Evolutionary conservation across 1,140 invertebrate species (phyloP), one percentile per base, ranked within the genome.

Genomic region (Lordiphosa clarofinis): DNA sequence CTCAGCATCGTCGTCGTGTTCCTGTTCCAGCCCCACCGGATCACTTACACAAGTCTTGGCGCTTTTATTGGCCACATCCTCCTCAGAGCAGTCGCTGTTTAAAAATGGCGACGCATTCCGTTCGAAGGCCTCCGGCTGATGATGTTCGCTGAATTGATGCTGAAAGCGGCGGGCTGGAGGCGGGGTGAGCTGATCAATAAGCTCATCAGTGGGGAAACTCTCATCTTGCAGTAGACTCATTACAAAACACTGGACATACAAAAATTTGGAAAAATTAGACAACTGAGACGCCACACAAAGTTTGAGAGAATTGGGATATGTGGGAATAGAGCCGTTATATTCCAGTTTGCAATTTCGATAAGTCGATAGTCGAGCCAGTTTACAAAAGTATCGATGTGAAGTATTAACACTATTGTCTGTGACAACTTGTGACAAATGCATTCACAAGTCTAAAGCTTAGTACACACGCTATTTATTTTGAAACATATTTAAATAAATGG

Each of bases 31-130:
- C 6, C 72, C 72, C 9, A 55, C 54, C 0, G 74, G 69, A 59
- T 79, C 74, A 31, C 74, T 79, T 5, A 72, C 65, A 36, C 74
- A 79, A 9, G 74, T 79, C 15, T 79, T 73, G 33, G n/a, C 65
- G 13, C 66, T 69, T n/a, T 69, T 69, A 39, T 69, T 67, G 43
- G 64, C 56, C 24, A 6, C 44, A 43, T 69, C 64, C 39, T 49
- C 56, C 7, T 68, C 64, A 2, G 69, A 73, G 54, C 53, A 67
- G 24, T 64, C 65, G 35, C 65, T 73, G 48, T 56, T 68, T 36
- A 61, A 56, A 66, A 79, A 79, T 73, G 69, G 69, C 65, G 64
- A 35, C 36, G 39, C 15, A 43, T 73, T 15, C 4, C 57, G 36
- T 21, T 73, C 53, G 6, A 73, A 68, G 11, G 64, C 54, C 15